A percentile compares a stretch with the other conserved stretches of the same genome.
Conservation (phyloP, 2,113 vertebrate species). For the Hyaena hyaena region DNA sequence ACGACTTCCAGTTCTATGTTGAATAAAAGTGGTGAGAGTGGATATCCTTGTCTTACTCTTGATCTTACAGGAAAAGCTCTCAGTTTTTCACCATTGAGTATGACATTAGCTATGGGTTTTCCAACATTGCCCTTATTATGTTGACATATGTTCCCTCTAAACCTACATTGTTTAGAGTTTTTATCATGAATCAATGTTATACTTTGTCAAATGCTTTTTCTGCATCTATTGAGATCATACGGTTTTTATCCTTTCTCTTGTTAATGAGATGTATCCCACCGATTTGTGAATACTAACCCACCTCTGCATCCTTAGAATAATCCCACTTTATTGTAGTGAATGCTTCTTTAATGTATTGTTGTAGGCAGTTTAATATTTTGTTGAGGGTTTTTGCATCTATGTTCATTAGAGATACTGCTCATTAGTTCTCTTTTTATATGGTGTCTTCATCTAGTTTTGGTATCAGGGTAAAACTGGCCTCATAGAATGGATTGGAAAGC, state of each 20-base stretch:
- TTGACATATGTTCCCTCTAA: not conserved
- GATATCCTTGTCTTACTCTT: not conserved
- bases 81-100: not conserved
- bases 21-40: not conserved
- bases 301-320: not conserved
- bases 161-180: not conserved
- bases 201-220: not conserved
- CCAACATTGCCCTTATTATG: not conserved
- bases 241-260: not conserved
- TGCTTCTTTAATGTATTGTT: not conserved
- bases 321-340: not conserved
- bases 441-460: not conserved
- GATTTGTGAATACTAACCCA: not conserved
- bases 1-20: not conserved
- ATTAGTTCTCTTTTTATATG: not conserved
- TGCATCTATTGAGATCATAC: not conserved
- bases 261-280: not conserved
- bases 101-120: not conserved
- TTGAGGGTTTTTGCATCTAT: not conserved
- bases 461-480: not conserved
- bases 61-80: not conserved
- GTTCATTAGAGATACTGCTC: not conserved
- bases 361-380: not conserved
- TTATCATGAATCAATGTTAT: not conserved
- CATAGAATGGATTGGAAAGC: not conserved